Conservation (phyloP, 2,113 vertebrate genomes). For the Lates calcarifer region DNA sequence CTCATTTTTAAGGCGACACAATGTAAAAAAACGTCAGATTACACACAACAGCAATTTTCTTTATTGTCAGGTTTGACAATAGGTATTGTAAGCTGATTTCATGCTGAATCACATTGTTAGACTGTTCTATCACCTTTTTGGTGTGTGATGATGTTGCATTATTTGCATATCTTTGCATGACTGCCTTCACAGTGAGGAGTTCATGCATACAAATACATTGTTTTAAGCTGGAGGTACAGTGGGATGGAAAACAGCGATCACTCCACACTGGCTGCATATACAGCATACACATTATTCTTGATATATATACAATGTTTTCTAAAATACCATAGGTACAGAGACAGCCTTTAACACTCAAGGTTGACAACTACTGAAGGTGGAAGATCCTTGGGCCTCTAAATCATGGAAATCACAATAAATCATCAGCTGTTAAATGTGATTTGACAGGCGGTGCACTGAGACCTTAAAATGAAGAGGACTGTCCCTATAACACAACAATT, state of each 20-base stretch:
- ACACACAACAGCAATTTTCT: slow-evolving; percentile 56
- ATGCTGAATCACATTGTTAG: slow-evolving; percentile 53
- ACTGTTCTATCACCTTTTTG: slow-evolving; percentile 18
- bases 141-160: slow-evolving; percentile 11
- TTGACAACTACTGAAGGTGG: slow-evolving; percentile 12
- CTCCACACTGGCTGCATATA: slow-evolving; percentile 57
- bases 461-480: not conserved
- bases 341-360: slow-evolving; percentile 37
- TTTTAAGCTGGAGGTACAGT: slow-evolving; percentile 56
- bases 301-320: slow-evolving; percentile 29
- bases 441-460: not conserved
- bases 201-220: slow-evolving; percentile 48
- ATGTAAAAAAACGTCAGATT: not conserved
- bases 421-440: not conserved
- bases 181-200: slow-evolving; percentile 29
- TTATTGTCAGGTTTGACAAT: slow-evolving; percentile 70
- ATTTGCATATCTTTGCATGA: slow-evolving; percentile 35
- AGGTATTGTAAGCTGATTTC: slow-evolving; percentile 33
- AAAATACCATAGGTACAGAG: slow-evolving; percentile 39
- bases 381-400: slow-evolving; percentile 28
- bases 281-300: slow-evolving; percentile 46
- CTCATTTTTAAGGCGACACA: not conserved
- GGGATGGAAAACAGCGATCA: slow-evolving; percentile 53
- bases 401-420: slow-evolving; percentile 19
- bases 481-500: not conserved